Conservation (phyloP, 2,797 vertebrate species). For the Taenioides sp. region DNA sequence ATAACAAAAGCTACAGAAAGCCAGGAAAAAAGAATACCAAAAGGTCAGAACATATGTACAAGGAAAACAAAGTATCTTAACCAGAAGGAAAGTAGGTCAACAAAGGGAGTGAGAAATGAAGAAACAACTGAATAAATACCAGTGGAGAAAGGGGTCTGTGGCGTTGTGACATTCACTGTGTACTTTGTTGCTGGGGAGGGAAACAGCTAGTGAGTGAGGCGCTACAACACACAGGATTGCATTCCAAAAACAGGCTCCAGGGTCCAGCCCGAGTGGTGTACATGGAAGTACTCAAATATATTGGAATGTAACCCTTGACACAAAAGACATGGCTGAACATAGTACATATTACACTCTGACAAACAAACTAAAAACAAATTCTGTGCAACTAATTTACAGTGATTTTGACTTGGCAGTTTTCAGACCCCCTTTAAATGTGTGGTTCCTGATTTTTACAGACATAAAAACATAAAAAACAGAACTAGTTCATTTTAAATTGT, state of each 20-base stretch:
- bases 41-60: slow-evolving; percentile 30
- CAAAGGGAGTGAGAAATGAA: slow-evolving; percentile 69
- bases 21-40: slow-evolving; percentile 34
- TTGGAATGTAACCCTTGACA: slow-evolving; percentile 67
- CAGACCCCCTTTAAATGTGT: not conserved
- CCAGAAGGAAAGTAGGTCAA: slow-evolving; percentile 61
- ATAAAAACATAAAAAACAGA: too few species aligned
- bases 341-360: slow-evolving; percentile 12
- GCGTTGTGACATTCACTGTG: slow-evolving; percentile 82
- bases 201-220: slow-evolving; percentile 81
- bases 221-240: slow-evolving; percentile 67
- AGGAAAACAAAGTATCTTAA: slow-evolving; percentile 47
- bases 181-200: slow-evolving; percentile 85
- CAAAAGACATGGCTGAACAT: slow-evolving; percentile 15
- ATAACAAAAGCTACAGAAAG: slow-evolving; percentile 46
- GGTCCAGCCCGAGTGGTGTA: not conserved
- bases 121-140: slow-evolving; percentile 85
- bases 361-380: not conserved
- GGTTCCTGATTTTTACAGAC: too few species aligned
- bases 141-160: slow-evolving; percentile 84
- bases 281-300: slow-evolving; percentile 27
- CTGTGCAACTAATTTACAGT: not conserved
- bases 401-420: not conserved
- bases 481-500: too few species aligned
- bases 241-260: slow-evolving; percentile 63